phyloP scores from a whole-genome alignment of 2,797 vertebrate species.

The Chaenodraco wilsoni region DNA sequence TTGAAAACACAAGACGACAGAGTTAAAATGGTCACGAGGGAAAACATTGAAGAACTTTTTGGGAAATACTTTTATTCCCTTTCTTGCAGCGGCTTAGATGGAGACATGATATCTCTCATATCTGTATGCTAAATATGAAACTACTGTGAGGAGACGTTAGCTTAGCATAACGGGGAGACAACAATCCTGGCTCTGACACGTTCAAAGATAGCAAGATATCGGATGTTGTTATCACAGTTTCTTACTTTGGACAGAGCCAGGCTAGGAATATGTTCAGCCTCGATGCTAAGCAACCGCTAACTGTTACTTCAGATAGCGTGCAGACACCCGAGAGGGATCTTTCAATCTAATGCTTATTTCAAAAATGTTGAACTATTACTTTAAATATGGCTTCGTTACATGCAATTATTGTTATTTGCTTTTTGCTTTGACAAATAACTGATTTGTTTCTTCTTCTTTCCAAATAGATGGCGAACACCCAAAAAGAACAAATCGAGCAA shows the following conservation, averaged over 20 bases:
- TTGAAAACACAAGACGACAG: conserved; percentile 18
- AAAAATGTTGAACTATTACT: background rate
- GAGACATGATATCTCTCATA: background rate
- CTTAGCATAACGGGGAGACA: background rate
- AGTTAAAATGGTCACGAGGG: background rate
- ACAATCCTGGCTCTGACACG: background rate
- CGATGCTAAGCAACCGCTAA: background rate
- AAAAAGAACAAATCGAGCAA: conserved; percentile 91
- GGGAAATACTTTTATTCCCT: background rate
- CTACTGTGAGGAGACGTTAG: background rate
- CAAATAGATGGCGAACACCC: conserved; percentile 88
- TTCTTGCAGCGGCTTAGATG: background rate
- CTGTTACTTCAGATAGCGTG: background rate
- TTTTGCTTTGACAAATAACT: conserved; percentile 7
- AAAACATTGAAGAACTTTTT: background rate
- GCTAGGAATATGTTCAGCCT: background rate
- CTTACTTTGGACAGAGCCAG: too few relatives aligned
- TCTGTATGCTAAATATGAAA: background rate
- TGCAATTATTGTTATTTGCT: background rate
- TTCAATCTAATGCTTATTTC: background rate
- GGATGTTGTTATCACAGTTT: background rate
- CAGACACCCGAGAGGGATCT: too few relatives aligned
- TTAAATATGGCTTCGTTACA: background rate
- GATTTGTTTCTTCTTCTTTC: conserved; percentile 14
- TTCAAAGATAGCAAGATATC: background rate